Conservation (phyloP, 2,797 vertebrate genomes). For the Hapalemur alaotrensis region DNA sequence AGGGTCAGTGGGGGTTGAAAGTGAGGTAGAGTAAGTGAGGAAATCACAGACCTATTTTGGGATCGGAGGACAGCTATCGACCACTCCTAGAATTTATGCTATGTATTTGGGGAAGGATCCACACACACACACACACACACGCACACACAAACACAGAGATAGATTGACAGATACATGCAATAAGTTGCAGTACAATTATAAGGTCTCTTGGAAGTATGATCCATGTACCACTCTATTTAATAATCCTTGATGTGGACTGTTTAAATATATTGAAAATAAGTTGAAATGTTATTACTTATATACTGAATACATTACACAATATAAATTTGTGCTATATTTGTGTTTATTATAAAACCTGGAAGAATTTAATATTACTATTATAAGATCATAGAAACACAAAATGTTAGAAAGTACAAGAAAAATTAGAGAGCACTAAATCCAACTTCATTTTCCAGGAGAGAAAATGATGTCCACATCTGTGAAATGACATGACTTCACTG, state of each 20-base stretch:
- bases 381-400: not conserved
- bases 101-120: not conserved
- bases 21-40: not conserved
- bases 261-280: not conserved
- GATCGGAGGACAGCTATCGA: not conserved
- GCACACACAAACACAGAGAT: no score
- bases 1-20: rapidly evolving
- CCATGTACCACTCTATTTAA: not conserved
- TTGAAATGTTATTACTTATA: not conserved
- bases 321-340: not conserved
- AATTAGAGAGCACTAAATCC: not conserved
- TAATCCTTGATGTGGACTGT: not conserved
- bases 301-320: not conserved
- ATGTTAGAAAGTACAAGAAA: not conserved
- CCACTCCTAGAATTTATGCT: not conserved
- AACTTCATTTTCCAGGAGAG: not conserved
- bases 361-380: not conserved
- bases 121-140: rapidly evolving
- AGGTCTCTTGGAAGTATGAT: not conserved
- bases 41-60: not conserved
- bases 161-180: not conserved
- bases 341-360: not conserved
- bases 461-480: not conserved
- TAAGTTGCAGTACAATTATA: not conserved
- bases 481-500: not conserved